Evolutionary conservation across 2,888 invertebrate genomes (phyloP).

Genomic region (Limnephilus marmoratus): DNA sequence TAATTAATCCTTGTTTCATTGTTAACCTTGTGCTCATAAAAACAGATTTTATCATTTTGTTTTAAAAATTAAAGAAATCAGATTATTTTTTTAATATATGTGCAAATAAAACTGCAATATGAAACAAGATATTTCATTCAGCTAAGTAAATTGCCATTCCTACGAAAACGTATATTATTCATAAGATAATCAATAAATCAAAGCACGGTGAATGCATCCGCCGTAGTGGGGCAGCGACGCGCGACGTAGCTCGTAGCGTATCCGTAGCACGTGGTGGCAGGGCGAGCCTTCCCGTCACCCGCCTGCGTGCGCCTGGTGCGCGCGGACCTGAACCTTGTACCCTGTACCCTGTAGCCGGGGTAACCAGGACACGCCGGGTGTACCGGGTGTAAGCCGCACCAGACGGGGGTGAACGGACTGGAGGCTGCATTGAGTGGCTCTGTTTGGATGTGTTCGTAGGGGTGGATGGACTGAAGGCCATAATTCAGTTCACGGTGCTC

Average conservation of each 20-base stretch:
- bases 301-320: slow-evolving; percentile 6
- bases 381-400: background rate
- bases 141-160: background rate
- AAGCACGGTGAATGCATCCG: background rate
- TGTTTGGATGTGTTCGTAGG: background rate
- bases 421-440: background rate
- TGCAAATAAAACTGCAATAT: background rate
- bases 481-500: background rate
- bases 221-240: background rate
- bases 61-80: no score
- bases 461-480: background rate
- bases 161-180: background rate
- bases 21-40: no score
- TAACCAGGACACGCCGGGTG: background rate
- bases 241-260: slow-evolving; percentile 15
- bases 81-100: no score
- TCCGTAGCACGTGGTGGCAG: slow-evolving; percentile 18
- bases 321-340: background rate
- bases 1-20: no score
- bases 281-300: background rate
- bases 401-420: slow-evolving; percentile 2
- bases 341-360: background rate
- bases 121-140: background rate
- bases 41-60: no score
- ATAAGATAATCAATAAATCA: background rate